Base-by-base conservation (phyloP, 1,140 invertebrate genomes). In the Delia radicum region DNA sequence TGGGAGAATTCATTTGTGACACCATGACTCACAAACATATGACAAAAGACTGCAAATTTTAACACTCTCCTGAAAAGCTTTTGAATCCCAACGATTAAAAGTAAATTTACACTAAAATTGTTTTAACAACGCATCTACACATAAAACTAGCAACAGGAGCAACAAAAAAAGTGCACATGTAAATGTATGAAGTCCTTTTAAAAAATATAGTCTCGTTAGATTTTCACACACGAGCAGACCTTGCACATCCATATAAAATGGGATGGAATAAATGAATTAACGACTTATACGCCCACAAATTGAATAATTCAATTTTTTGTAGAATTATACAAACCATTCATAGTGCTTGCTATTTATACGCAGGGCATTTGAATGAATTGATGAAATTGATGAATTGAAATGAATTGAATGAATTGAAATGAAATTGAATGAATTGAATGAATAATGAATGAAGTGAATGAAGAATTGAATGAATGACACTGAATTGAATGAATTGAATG, bases 211-310 rank as follows among this genome's bases (percentile, higher is more conserved):
- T n/a, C n/a, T n/a, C n/a, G n/a, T n/a, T n/a, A n/a, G n/a, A n/a
- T n/a, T n/a, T n/a, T n/a, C n/a, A n/a, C n/a, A n/a, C n/a, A n/a
- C n/a, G n/a, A n/a, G n/a, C n/a, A n/a, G n/a, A n/a, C n/a, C n/a
- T n/a, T n/a, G 15, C 55, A 24, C n/a, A 48, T 8, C n/a, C 29
- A 72, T 10, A 37, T 26, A 31, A 75, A 75, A 61, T 75, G 27
- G 72, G 26, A 73, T 55, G 28, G 55, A 73, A 55, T 73, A 74
- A 74, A 74, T 61, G 73, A 74, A 74, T 74, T 74, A 74, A 74
- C 73, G 46, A 61, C 61, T 63, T 61, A 63, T 55, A 74, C 46
- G 61, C 73, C 73, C 73, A 63, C 73, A 74, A 74, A 48, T 37
- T 69, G 65, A 62, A 55, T 74, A 63, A 74, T 74, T 74, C 46